These are phyloP conservation scores for Ctenomys sociabilis DNA, from an alignment of 2,113 vertebrate genomes.

Conservation along the genomic window DNA sequence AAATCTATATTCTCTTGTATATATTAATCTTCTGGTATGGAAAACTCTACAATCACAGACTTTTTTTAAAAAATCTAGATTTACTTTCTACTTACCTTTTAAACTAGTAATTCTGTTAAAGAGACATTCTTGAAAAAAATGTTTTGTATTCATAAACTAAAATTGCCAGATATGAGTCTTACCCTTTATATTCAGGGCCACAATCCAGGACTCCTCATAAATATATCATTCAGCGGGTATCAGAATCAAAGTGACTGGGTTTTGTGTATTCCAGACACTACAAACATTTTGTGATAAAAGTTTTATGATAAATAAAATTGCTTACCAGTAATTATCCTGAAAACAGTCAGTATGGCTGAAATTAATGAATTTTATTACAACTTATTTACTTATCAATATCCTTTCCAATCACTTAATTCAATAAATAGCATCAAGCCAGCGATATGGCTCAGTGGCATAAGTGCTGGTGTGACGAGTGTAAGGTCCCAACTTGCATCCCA, in stretches of 20 bases:
- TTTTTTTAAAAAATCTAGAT: neutral
- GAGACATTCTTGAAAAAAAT: neutral
- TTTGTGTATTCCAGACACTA: neutral
- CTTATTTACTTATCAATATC: neutral
- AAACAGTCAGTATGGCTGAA: neutral
- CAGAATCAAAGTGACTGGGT: neutral
- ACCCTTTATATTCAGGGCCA: neutral
- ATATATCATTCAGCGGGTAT: neutral
- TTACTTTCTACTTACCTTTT: neutral
- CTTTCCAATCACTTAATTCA: neutral
- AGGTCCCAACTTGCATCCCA: no score
- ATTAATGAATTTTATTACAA: neutral
- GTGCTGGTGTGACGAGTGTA: no score
- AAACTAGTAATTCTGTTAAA: constrained; percentile 20
- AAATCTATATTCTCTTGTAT: neutral
- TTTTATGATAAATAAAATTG: neutral
- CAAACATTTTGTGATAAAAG: neutral
- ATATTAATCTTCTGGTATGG: neutral
- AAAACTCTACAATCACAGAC: neutral
- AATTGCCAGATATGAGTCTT: neutral
- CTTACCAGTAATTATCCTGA: neutral
- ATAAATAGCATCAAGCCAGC: neutral
- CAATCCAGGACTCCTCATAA: neutral
- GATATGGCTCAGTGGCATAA: no score
- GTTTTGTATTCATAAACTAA: constrained; percentile 19